These are phyloP conservation scores for Manis crassicaudata DNA, from an alignment of 2,797 vertebrate species.

Conservation along the genomic window DNA sequence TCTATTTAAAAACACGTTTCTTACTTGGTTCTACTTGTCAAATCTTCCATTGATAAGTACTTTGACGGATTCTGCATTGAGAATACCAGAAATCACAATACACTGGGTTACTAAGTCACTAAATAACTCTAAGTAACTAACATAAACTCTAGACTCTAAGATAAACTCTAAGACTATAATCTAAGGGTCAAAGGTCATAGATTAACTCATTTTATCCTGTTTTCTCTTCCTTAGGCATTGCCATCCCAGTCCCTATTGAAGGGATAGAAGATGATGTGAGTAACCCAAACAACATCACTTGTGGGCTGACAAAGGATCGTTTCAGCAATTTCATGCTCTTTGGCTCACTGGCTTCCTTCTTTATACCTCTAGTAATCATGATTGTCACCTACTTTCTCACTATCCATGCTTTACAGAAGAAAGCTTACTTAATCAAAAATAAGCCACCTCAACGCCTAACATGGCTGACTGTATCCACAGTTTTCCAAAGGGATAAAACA, in stretches of 20 bases:
- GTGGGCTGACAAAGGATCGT: conserved; percentile 89
- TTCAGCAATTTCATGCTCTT: conserved; percentile 95
- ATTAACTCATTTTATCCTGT: conserved; percentile 61
- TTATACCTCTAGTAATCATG: conserved; percentile 96
- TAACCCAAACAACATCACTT: conserved; percentile 90
- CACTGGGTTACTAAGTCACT: neutral
- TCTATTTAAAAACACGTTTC: conserved; percentile 41
- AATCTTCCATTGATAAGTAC: neutral
- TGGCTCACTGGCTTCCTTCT: conserved; percentile 95
- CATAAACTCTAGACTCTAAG: neutral
- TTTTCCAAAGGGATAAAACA: conserved; percentile 90
- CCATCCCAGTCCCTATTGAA: conserved; percentile 94
- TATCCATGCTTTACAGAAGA: conserved; percentile 93
- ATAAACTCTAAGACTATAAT: neutral
- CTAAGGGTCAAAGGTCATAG: neutral
- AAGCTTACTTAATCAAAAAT: conserved; percentile 93
- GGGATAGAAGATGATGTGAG: conserved; percentile 90
- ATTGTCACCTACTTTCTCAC: conserved; percentile 97
- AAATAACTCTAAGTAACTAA: no score
- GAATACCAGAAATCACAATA: neutral
- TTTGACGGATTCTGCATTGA: neutral
- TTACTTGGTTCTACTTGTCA: conserved; percentile 2
- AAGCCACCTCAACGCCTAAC: conserved; percentile 90
- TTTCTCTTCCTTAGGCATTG: conserved; percentile 91
- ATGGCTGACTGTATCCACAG: conserved; percentile 89